Evolutionary conservation across 2,888 invertebrate species (phyloP), one percentile per base, ranked within the genome.

Genomic region (Ectropis crepuscularia): DNA sequence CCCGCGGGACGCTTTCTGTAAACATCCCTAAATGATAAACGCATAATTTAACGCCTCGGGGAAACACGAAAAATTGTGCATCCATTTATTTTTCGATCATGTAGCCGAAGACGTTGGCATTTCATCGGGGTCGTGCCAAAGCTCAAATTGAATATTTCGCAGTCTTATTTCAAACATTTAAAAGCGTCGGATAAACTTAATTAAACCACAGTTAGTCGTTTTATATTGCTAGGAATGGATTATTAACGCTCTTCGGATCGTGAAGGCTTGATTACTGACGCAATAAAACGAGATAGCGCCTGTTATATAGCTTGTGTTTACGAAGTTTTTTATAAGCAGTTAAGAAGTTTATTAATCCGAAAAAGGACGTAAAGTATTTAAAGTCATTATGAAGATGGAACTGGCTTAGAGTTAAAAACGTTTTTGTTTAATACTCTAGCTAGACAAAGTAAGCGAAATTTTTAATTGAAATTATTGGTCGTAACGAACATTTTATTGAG

Each of bases 11-110:
- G 80, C 73, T 80, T 79, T 82, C 84, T 86, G 90, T 90, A 90
- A 92, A 92, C 90, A 90, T 87, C 87, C 87, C 87, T 88, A 89
- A 91, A 90, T 90, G 90, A 90, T 91, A 88, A 90, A 91, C 89
- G 87, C 86, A 88, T 88, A 89, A 89, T 90, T 90, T 90, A 90
- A 89, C 87, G 87, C 89, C 83, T 79, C 83, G 80, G 74, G 76
- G 84, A 83, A 86, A 87, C 81, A 83, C 80, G 86, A 89, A 89
- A 88, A 88, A 88, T 87, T 87, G 87, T 86, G 82, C 85, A 86
- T 79, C 80, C 81, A 86, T 89, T 85, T 87, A 87, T 88, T 87
- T 85, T 81, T 80, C 80, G 83, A 84, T 87, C 86, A 86, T 80
- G 82, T 76, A 76, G 82, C 78, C 84, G 82, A 88, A 87, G 86